Evolutionary conservation across 1,140 invertebrate species (phyloP), one percentile per base, ranked within the genome.

Genomic region (Mesaphorura yosii): DNA sequence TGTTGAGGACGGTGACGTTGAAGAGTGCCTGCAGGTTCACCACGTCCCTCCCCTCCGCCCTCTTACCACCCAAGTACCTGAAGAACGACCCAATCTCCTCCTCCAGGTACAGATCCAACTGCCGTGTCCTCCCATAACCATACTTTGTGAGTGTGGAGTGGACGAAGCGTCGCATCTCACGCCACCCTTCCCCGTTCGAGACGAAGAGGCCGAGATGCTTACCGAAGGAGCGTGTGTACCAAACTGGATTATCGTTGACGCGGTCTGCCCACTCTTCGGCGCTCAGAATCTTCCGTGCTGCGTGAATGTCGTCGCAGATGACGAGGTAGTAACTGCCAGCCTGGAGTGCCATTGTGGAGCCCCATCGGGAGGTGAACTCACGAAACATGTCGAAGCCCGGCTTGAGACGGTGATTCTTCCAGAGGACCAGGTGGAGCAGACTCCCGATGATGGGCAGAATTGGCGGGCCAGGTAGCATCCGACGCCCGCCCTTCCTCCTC

Each of bases 111-210:
- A 53, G 19, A 29, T 58, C 50, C 47, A 58, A 44, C 10, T 45
- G 29, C 29, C 28, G 27, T 2, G 45, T 44, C 28, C 56, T 1
- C 14, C 56, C 56, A 39, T 49, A 53, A 15, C 56, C 56, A 34
- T 20, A 48, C 20, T 40, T 53, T n/a, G 51, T 50, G 6, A 58
- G 17, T 20, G 28, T 58, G 44, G 53, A 53, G 25, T 53, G 37
- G 0, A 88, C 75, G 62, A 90, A 91, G 45, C 79, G 73, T 51
- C 86, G 76, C 67, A 91, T 87, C 63, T 89, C 84, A 48, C 79
- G 75, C 88, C 88, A 92, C 37, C 83, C 70, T n/a, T 78, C 73
- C 17, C 78, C 82, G 62, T 88, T 85, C 0, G 80, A 83, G 0
- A 86, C 64, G 0, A 86, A 62, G 3, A 87, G 71, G 39, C 77